Evolutionary conservation across 2,888 invertebrate species (phyloP), one percentile per base, ranked within the genome.

Genomic region (Escarpia spicata): DNA sequence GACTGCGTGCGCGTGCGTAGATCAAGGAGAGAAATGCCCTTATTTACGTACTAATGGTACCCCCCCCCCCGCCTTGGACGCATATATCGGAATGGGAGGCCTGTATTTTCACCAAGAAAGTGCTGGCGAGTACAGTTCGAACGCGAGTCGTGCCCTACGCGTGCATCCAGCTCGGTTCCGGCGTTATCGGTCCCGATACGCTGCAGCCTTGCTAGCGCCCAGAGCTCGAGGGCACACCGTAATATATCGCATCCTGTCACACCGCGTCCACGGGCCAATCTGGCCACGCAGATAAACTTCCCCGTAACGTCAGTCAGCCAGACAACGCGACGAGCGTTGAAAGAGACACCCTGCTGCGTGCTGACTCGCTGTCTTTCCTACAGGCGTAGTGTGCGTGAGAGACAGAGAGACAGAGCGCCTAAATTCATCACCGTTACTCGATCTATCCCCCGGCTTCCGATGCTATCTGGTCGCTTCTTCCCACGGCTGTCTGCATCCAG

Each of bases 241-340:
- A 6, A 75, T 75, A 75, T 75, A 75, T 75, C 75, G 75, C 75
- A 75, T 75, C 75, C 75, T 75, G 75, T 75, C 75, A 75, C 75
- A 75, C 26, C 26, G 26, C 75, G 75, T 75, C 75, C 26, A 26
- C 75, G 75, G 75, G 75, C 26, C 75, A 75, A 75, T 15, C 75
- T 75, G 75, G 75, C 26, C 26, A 3, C 19, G 75, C 26, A 75
- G 75, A 75, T 75, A 75, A 75, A 75, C 75, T 75, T 75, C 26
- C 19, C 75, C 19, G 75, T 75, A 75, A 75, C 75, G 75, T 75
- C 26, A n/a, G 75, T 75, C 75, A n/a, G 26, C n/a, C 75, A 75
- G 75, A 75, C 75, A 4, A 19, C 19, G 75, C 75, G 75, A 75
- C 75, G 19, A 6, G 75, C 75, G 75, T n/a, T 75, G 75, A 75